Base-by-base conservation (phyloP, 2,888 invertebrate species). In the Amitus sp. region DNA sequence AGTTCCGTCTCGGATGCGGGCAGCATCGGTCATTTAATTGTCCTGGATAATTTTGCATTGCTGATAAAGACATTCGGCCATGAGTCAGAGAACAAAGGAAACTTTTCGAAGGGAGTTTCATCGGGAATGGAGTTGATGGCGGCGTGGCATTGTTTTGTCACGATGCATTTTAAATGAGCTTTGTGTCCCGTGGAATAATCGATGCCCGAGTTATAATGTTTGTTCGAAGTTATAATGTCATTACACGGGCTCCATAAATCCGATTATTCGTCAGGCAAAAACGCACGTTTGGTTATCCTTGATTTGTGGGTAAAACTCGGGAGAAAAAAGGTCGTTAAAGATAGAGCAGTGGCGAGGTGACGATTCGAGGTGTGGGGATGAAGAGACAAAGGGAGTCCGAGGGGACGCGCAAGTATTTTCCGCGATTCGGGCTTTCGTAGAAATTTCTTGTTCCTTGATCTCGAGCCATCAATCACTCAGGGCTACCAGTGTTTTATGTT, bases 401-500 rank as follows among this genome's bases (percentile, higher is more conserved):
- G 7, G 23, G 4, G 23, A 23, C 23, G 23, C 23, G 23, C 23
- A n/a, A 30, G 30, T 30, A 10, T 30, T 9, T 7, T 51, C 55
- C 43, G 53, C 59, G 59, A 67, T 61, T 66, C 65, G 56, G 65
- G 66, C 70, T 67, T 67, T 69, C 67, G 65, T 66, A 62, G 66
- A 63, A n/a, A n/a, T n/a, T 58, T 50, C 68, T 65, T 65, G 69
- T 65, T 66, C 54, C 59, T 54, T 52, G 68, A 71, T 73, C 69
- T 67, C 45, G 64, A 62, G 64, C 63, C 68, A 73, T 73, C 69
- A 65, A 73, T 73, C 72, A 71, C 62, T 63, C 62, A 58, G 54
- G 37, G 68, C 69, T 69, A 71, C 70, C 53, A 68, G 65, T 67
- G 69, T 68, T 70, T 71, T 67, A 68, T 71, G 66, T 65, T 60